Base-by-base conservation (phyloP, 2,797 vertebrate genomes). In the Cetoscarus ocellatus region DNA sequence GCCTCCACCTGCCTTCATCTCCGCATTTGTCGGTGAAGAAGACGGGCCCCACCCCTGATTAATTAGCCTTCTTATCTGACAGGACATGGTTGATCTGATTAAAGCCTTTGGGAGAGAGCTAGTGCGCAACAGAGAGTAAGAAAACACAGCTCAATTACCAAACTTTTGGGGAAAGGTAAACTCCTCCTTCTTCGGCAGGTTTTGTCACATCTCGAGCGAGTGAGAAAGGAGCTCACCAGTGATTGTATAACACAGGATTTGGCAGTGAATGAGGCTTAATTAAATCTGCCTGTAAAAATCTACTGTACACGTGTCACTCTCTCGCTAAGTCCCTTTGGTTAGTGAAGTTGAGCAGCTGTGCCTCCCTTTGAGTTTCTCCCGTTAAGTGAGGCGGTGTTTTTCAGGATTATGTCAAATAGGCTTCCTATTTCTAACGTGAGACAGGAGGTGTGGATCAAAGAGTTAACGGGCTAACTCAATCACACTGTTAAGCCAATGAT, bases 61-160 rank as follows among this genome's bases (percentile, higher is more conserved):
- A 92, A 92, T 93, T 92, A 91, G 89, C 85, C 67, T 47, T 80
- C 87, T 91, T 91, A 91, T 92, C 85, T 82, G 87, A 90, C 88
- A 88, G 90, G 88, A 90, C 88, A 83, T 73, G 85, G 90, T 90
- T 84, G 90, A 93, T 91, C 88, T 86, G 88, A 92, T 90, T 90
- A 89, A 91, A 91, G 86, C 87, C 86, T 84, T 66, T 19, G 84
- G 80, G 79, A 88, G 67, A 70, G 74, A 75, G 64, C 52, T 19
- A 42, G 15, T 65, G 60, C 74, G 70, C 11, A 17, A 60, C 12
- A 56, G 52, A 61, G 19, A 73, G 66, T 79, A 54, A 51, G 18
- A 51, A 54, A 54, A 38, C 9, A 63, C 72, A 89, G 80, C 72
- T 84, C 73, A 83, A 88, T 88, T 84, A 75, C 54, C 63, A 17